These are phyloP conservation scores for Pipa parva DNA, from an alignment of 2,113 vertebrate species.

Conservation along the genomic window DNA sequence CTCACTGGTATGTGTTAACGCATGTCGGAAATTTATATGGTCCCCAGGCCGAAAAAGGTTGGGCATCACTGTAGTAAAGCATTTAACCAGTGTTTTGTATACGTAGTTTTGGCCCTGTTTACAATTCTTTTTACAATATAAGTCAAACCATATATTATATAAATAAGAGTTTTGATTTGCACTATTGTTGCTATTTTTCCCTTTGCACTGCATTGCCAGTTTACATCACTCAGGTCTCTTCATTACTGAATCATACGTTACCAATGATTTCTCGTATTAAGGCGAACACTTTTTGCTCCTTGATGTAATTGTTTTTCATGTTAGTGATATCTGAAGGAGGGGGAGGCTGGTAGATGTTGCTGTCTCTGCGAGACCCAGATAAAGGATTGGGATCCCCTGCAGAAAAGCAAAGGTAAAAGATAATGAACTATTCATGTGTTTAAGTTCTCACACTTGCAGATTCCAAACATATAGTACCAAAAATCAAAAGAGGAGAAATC, in stretches of 20 bases:
- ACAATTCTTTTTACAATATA: too few species aligned
- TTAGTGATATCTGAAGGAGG: conserved; percentile 72
- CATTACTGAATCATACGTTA: conserved; percentile 46
- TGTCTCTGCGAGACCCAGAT: conserved; percentile 67
- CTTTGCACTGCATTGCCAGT: background rate
- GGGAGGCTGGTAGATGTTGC: conserved; percentile 79
- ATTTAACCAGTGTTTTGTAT: too few species aligned
- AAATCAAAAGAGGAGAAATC: too few species aligned
- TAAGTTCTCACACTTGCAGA: too few species aligned
- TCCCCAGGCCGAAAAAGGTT: too few species aligned
- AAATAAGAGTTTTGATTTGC: background rate
- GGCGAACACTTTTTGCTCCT: conserved; percentile 84
- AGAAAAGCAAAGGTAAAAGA: too few species aligned
- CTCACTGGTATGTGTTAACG: too few species aligned
- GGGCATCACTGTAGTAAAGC: too few species aligned
- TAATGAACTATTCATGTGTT: conserved; percentile 1
- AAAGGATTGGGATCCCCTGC: conserved; percentile 68
- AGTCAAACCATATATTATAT: too few species aligned
- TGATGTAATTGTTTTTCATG: conserved; percentile 75
- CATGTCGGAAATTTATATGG: too few species aligned
- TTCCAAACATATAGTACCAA: too few species aligned
- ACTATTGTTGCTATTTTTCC: background rate
- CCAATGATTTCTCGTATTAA: conserved; percentile 85
- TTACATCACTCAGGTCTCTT: background rate
- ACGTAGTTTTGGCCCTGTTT: too few species aligned